Conservation (phyloP, 1,140 invertebrate genomes). For the Plodia interpunctella region DNA sequence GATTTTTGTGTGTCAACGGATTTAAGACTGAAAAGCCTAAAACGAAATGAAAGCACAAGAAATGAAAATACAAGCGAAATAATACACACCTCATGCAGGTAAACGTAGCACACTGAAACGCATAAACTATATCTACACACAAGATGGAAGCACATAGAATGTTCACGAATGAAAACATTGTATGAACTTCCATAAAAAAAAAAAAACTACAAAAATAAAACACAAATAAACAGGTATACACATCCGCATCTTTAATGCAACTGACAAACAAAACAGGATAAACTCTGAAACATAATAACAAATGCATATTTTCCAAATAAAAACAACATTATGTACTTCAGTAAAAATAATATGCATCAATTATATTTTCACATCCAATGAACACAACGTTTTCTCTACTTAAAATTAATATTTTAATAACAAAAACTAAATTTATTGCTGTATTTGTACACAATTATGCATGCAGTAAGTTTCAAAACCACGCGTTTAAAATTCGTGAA, state of each 20-base stretch:
- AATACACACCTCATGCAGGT: constrained; percentile 2
- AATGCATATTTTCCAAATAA: neutral
- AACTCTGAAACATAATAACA: constrained; percentile 1
- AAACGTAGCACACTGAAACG: neutral
- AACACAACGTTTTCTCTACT: neutral
- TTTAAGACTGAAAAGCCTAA: too few species aligned
- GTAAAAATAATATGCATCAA: neutral
- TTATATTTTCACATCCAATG: neutral
- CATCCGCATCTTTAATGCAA: neutral
- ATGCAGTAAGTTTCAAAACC: too few species aligned
- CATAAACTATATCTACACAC: neutral
- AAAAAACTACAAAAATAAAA: neutral
- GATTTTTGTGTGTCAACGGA: too few species aligned
- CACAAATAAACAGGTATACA: neutral
- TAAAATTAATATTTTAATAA: neutral
- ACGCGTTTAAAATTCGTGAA: too few species aligned
- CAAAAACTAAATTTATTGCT: neutral
- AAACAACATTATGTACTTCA: neutral
- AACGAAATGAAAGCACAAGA: neutral
- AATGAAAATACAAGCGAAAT: neutral
- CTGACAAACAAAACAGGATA: neutral
- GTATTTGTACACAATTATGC: too few species aligned
- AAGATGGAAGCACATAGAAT: too few species aligned
- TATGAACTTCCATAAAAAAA: neutral
- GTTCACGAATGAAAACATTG: too few species aligned